These are phyloP conservation scores for Zosterops lateralis DNA, from an alignment of 2,113 vertebrate genomes.

Conservation along the genomic window DNA sequence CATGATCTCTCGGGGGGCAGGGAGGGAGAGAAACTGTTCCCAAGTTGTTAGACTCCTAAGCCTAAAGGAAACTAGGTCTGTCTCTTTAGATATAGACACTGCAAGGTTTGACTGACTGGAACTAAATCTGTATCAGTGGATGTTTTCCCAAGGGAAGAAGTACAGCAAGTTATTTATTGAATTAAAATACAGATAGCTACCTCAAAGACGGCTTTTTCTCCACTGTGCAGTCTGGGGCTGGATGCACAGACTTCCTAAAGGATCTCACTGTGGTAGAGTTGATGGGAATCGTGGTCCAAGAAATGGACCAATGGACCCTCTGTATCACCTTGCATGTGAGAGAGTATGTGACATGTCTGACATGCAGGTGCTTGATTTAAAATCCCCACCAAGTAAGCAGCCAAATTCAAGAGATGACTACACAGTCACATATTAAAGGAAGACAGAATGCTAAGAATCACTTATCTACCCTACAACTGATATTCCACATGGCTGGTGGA, in stretches of 20 bases:
- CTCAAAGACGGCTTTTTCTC: neutral
- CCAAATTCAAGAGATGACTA: neutral
- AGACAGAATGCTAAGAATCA: neutral
- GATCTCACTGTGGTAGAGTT: neutral
- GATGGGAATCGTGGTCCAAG: neutral
- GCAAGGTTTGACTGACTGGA: neutral
- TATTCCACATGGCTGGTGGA: neutral
- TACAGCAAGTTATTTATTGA: neutral
- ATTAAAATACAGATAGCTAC: neutral
- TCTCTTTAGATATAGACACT: conserved; percentile 15
- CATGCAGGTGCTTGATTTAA: neutral
- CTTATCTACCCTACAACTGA: neutral
- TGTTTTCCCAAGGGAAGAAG: conserved; percentile 52
- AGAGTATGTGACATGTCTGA: neutral
- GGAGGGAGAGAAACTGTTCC: conserved; percentile 10
- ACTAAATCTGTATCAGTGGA: neutral
- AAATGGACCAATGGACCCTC: neutral
- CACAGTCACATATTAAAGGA: neutral
- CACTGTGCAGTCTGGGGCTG: neutral
- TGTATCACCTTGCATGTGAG: neutral
- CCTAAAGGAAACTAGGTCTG: conserved; percentile 33
- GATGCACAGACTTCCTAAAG: neutral
- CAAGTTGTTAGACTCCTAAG: conserved; percentile 16
- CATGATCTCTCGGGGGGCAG: conserved; percentile 41
- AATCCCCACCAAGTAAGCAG: neutral